Percentiles rank a stretch among this genome's conserved stretches.
Conservation (phyloP, 2,888 invertebrate species). For the Synergus gifuensis region DNA sequence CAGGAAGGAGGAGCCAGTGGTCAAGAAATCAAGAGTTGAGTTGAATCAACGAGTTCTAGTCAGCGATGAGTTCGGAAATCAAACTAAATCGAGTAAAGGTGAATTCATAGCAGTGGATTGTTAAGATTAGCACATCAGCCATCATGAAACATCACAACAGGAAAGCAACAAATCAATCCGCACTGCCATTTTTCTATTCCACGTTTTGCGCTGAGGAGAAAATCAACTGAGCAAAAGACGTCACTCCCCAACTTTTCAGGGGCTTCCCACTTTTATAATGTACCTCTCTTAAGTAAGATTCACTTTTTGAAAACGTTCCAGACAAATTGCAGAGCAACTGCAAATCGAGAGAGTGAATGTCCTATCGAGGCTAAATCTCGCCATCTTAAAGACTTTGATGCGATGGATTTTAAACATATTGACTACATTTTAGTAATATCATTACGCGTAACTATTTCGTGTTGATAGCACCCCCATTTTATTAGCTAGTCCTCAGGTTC, state of each 20-base stretch:
- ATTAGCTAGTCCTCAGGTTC: slow-evolving; percentile 66
- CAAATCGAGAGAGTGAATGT: slow-evolving; percentile 43
- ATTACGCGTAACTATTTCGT: slow-evolving; percentile 61
- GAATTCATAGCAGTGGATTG: slow-evolving; percentile 10
- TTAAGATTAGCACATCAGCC: not conserved
- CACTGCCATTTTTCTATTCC: slow-evolving; percentile 71
- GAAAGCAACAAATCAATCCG: slow-evolving; percentile 49
- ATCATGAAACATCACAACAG: not conserved
- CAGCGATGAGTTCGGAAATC: slow-evolving; percentile 18
- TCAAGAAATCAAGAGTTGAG: slow-evolving; percentile 59
- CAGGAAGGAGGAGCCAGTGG: slow-evolving; percentile 82
- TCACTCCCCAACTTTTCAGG: slow-evolving; percentile 56
- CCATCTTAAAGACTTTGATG: slow-evolving; percentile 59
- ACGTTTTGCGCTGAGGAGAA: slow-evolving; percentile 49
- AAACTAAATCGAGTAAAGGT: not conserved
- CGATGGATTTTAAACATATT: slow-evolving; percentile 57
- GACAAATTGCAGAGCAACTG: not conserved
- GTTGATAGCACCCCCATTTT: slow-evolving; percentile 68
- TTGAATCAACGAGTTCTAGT: slow-evolving; percentile 22
- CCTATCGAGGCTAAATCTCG: slow-evolving; percentile 46
- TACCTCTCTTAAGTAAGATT: not conserved
- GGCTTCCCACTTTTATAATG: slow-evolving; percentile 66
- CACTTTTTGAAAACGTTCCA: not conserved
- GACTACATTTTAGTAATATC: slow-evolving; percentile 62
- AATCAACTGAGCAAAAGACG: not conserved